Evolutionary conservation across 2,797 vertebrate genomes (phyloP), one percentile per base, ranked within the genome.

Genomic region (Hemibagrus guttatus): DNA sequence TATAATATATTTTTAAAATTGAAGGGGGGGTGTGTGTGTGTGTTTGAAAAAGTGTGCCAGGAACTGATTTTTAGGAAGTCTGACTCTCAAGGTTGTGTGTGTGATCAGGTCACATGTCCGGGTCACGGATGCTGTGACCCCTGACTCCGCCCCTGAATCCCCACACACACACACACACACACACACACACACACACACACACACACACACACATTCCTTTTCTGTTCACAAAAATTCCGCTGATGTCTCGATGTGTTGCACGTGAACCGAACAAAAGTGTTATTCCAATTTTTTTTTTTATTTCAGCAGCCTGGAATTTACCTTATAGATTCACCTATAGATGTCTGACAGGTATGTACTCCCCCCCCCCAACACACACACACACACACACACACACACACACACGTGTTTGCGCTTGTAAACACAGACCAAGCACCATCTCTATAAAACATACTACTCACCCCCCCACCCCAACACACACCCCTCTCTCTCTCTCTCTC

Each of bases 51-150:
- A 79, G 11, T 23, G 54, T 80, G 28, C 8, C n/a, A 78, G 75
- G 4, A 39, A 31, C 31, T 59, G 31, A 39, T 80, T n/a, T n/a
- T 61, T 61, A 63, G 78, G 58, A 80, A 23, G 76, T 14, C 79
- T 63, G 26, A 81, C 39, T 49, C 13, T 31, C 26, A 81, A 0
- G 8, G 39, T 81, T 64, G 64, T 39, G 26, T 81, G 80, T 59
- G 54, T 11, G 31, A 61, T 39, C 23, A 8, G 75, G 54, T 80
- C 90, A 56, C 91, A 89, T 78, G 92, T 87, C 82, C 88, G 46
- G 92, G 86, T 91, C 86, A 90, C 14, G 59, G 68, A 86, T 86
- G 56, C 83, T 75, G 81, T 91, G 92, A 92, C 89, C 90, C 87
- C 91, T 49, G 46, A 78, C 56, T 12, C 49, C 46, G n/a, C n/a